Percentiles rank a stretch among this genome's conserved stretches.
phyloP scores from a whole-genome alignment of 2,113 vertebrate genomes.

The Ondatra zibethicus region DNA sequence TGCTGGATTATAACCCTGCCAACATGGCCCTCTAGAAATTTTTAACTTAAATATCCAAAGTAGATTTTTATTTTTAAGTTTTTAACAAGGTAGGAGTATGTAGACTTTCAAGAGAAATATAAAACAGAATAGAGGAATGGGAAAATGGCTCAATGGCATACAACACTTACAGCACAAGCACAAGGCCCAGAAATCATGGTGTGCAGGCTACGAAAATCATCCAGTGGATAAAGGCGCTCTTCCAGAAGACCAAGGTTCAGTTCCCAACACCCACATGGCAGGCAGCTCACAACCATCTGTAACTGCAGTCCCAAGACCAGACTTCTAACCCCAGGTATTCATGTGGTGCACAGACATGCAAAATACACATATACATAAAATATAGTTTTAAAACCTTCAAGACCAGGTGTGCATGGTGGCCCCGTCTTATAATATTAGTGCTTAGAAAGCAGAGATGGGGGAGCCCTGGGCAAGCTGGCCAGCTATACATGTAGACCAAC shows the following conservation, averaged over 20 bases:
- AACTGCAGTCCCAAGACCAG: background rate
- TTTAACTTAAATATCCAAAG: constrained; percentile 2
- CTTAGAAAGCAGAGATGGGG: background rate
- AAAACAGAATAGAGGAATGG: background rate
- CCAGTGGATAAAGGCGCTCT: background rate
- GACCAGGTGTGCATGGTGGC: background rate
- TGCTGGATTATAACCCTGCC: background rate
- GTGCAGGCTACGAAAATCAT: background rate
- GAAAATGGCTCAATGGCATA: background rate
- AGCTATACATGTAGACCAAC: background rate
- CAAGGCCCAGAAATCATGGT: background rate
- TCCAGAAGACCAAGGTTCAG: background rate
- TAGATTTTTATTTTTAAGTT: background rate
- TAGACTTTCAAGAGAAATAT: background rate
- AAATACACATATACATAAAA: background rate
- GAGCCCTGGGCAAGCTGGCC: background rate
- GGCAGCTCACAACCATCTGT: background rate
- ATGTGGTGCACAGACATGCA: background rate
- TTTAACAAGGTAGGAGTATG: constrained; percentile 5
- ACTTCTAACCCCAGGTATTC: background rate
- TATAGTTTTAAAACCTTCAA: background rate
- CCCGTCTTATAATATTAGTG: background rate
- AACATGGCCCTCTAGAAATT: background rate
- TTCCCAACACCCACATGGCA: too few relatives aligned
- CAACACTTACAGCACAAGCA: background rate